A percentile compares a stretch with the other conserved stretches of the same genome.
phyloP scores from a whole-genome alignment of 2,797 vertebrate genomes.

The Mastacembelus armatus region DNA sequence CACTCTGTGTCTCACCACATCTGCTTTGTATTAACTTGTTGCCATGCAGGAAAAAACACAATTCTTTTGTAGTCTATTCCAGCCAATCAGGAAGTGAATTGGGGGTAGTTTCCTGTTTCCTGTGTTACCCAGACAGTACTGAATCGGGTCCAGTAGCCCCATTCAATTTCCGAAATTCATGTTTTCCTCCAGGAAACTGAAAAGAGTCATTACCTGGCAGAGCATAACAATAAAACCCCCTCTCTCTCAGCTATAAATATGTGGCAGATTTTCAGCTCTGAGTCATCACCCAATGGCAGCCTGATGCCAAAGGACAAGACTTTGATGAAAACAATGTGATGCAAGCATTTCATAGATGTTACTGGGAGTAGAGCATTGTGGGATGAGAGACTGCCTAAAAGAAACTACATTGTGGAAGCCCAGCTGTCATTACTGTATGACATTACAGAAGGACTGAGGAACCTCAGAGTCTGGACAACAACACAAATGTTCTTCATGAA shows the following conservation, averaged over 20 bases:
- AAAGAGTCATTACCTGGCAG: constrained; percentile 64
- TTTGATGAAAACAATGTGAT: constrained; percentile 74
- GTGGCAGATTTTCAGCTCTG: constrained; percentile 56
- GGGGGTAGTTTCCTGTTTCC: constrained; percentile 90
- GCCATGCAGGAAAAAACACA: constrained; percentile 85
- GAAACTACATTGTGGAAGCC: constrained; percentile 53
- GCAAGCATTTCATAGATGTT: constrained; percentile 63
- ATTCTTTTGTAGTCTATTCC: constrained; percentile 82
- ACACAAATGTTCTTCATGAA: constrained; percentile 3
- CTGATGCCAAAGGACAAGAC: constrained; percentile 62
- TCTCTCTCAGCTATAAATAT: constrained; percentile 38
- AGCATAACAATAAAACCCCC: constrained; percentile 45
- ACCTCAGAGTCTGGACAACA: constrained; percentile 23
- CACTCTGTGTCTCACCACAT: constrained; percentile 64
- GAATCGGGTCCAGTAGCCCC: constrained; percentile 74
- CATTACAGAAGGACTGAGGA: constrained; percentile 3
- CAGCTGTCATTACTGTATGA: constrained; percentile 22
- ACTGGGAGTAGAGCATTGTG: constrained; percentile 33
- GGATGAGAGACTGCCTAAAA: constrained; percentile 64
- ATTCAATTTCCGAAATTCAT: constrained; percentile 74
- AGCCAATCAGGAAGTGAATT: constrained; percentile 85
- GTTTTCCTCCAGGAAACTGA: constrained; percentile 82
- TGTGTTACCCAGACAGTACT: constrained; percentile 76
- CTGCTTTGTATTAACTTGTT: constrained; percentile 80
- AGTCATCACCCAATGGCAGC: constrained; percentile 54